phyloP scores from a whole-genome alignment of 92 coral and sea anemone genomes.

The Bergia sp. region DNA sequence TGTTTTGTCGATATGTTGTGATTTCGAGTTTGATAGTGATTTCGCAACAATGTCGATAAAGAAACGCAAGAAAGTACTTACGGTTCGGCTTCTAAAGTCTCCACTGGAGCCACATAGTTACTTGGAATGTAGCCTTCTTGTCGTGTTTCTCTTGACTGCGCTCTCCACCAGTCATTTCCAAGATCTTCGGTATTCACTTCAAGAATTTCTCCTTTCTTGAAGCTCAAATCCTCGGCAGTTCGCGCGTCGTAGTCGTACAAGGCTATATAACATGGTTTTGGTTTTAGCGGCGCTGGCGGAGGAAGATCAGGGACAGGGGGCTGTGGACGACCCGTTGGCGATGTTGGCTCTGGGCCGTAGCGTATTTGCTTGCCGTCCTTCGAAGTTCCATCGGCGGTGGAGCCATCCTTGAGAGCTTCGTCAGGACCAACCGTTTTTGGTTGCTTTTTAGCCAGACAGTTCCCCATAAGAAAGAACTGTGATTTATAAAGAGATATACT shows the following conservation, averaged over 20 bases:
- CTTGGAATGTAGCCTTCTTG: conserved; percentile 92
- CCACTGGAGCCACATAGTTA: conserved; percentile 90
- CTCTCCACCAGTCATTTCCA: conserved; percentile 95
- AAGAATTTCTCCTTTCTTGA: conserved; percentile 91
- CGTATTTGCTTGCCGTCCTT: conserved; percentile 24
- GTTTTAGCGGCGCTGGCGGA: conserved; percentile 58
- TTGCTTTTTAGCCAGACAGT: conserved; percentile 77
- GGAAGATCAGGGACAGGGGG: conserved; percentile 52
- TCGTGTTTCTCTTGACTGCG: conserved; percentile 73
- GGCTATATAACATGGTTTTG: conserved; percentile 74
- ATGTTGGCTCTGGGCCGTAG: conserved; percentile 62
- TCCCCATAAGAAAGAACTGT: conserved; percentile 72
- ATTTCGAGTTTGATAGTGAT: not conserved
- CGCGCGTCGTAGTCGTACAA: conserved; percentile 97
- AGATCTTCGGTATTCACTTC: conserved; percentile 86
- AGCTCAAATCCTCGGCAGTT: conserved; percentile 93
- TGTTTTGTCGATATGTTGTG: not conserved
- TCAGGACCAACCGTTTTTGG: conserved; percentile 39
- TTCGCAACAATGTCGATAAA: not conserved
- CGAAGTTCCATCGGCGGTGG: conserved; percentile 16
- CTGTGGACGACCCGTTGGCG: conserved; percentile 58
- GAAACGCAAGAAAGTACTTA: conserved; percentile 54
- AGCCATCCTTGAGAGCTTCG: conserved; percentile 51
- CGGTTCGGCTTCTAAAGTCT: conserved; percentile 97
- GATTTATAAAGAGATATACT: not conserved